These are phyloP conservation scores for Chrysogorgia sp. DNA, from an alignment of 92 coral and sea anemone genomes.

Conservation along the genomic window DNA sequence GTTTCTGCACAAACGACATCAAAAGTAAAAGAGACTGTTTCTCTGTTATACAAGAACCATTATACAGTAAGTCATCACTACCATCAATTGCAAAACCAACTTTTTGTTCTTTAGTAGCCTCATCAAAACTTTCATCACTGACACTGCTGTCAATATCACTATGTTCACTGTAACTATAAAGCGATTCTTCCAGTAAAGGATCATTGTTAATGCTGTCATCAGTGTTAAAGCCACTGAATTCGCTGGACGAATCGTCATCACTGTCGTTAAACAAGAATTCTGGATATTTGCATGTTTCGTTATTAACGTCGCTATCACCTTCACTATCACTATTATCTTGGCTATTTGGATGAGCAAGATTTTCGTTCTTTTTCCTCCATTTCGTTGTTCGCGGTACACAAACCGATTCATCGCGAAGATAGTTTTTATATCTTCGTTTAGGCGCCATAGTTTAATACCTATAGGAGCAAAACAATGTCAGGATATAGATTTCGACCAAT, in stretches of 20 bases:
- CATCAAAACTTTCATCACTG: conserved; percentile 3
- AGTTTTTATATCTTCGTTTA: background rate
- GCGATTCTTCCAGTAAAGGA: too few relatives aligned
- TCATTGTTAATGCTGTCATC: too few relatives aligned
- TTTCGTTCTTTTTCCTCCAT: conserved; percentile 5
- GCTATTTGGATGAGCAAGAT: background rate
- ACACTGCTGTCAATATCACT: background rate
- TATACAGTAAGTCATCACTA: conserved; percentile 4
- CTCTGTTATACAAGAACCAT: conserved; percentile 1
- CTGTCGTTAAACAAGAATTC: background rate
- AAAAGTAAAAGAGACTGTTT: background rate
- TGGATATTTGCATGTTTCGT: background rate
- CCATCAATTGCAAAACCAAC: background rate
- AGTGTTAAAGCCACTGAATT: too few relatives aligned
- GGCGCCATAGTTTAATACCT: too few relatives aligned
- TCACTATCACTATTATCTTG: background rate
- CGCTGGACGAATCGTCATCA: background rate
- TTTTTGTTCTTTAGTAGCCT: background rate
- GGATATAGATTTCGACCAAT: too few relatives aligned
- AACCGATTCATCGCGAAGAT: background rate
- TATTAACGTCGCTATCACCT: background rate
- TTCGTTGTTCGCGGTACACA: conserved; percentile 1
- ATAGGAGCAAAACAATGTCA: too few relatives aligned
- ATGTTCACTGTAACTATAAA: background rate
- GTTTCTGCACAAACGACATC: conserved; percentile 3